A percentile compares a stretch with the other conserved stretches of the same genome.
phyloP scores from a whole-genome alignment of 2,888 invertebrate species.

The Poecilobothrus nobilitatus region DNA sequence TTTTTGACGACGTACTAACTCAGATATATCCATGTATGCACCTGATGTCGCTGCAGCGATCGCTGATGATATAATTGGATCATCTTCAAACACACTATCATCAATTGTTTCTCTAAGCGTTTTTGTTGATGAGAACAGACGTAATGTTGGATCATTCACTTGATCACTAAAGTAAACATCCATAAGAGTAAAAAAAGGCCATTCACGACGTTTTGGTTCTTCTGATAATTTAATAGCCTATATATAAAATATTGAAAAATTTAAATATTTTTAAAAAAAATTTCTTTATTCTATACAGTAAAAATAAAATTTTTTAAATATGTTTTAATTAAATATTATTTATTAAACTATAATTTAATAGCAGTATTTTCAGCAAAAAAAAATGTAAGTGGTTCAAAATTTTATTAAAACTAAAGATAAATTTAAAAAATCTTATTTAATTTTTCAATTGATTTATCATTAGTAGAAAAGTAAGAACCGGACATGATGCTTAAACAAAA shows the following conservation, averaged over 20 bases:
- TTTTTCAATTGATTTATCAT: too few species aligned
- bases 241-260: constrained; percentile 17
- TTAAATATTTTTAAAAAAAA: neutral
- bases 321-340: too few species aligned
- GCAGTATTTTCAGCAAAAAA: too few species aligned
- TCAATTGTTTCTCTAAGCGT: constrained; percentile 43
- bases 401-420: too few species aligned
- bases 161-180: constrained; percentile 45
- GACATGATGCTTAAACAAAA: too few species aligned
- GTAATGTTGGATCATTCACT: constrained; percentile 44
- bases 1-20: constrained; percentile 38
- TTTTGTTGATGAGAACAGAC: constrained; percentile 44
- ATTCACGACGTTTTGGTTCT: constrained; percentile 44
- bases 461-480: too few species aligned
- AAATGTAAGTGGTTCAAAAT: too few species aligned
- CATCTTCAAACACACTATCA: constrained; percentile 44
- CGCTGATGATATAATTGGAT: constrained; percentile 43
- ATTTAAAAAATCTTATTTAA: too few species aligned
- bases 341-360: too few species aligned
- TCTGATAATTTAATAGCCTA: constrained; percentile 45
- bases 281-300: too few species aligned
- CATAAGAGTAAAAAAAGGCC: constrained; percentile 45
- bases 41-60: constrained; percentile 44
- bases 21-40: constrained; percentile 43
- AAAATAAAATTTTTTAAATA: too few species aligned